phyloP scores from a whole-genome alignment of 2,888 invertebrate species.

The Zelleria hepariella region DNA sequence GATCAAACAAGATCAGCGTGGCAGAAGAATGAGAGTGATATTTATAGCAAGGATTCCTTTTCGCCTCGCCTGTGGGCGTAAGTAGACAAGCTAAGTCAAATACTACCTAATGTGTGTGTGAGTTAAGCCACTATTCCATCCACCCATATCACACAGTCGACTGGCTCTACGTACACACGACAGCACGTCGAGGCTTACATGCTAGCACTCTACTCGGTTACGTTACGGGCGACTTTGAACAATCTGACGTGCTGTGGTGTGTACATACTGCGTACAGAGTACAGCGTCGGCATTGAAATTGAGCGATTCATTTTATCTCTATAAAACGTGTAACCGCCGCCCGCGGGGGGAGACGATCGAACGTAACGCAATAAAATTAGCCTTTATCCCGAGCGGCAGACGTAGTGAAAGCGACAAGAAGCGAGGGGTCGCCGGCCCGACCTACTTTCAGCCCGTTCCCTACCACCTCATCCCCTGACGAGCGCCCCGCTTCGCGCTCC shows the following conservation, averaged over 20 bases:
- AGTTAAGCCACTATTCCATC: not conserved
- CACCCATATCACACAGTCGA: not conserved
- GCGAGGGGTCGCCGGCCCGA: slow-evolving; percentile 33
- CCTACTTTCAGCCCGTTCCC: slow-evolving; percentile 42
- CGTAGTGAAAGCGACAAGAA: slow-evolving; percentile 51
- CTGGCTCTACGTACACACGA: not conserved
- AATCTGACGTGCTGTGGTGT: too few species aligned
- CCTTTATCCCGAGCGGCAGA: slow-evolving; percentile 46
- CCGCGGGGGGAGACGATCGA: slow-evolving; percentile 51
- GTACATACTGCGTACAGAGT: too few species aligned
- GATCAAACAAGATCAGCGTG: too few species aligned
- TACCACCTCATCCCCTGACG: slow-evolving; percentile 25
- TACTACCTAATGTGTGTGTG: not conserved
- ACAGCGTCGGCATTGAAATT: slow-evolving; percentile 10
- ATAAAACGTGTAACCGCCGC: slow-evolving; percentile 29
- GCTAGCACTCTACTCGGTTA: too few species aligned
- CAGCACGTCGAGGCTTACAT: too few species aligned
- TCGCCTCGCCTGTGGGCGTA: too few species aligned
- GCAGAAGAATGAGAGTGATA: too few species aligned
- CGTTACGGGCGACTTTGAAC: too few species aligned
- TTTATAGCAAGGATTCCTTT: too few species aligned
- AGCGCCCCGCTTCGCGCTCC: slow-evolving; percentile 13
- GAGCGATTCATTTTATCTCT: slow-evolving; percentile 10
- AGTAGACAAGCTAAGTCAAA: not conserved
- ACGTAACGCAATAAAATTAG: slow-evolving; percentile 61